Percentiles rank a stretch among this genome's conserved stretches.
Evolutionary conservation across 2,888 invertebrate genomes (phyloP).

Genomic region (Protophormia terraenovae): DNA sequence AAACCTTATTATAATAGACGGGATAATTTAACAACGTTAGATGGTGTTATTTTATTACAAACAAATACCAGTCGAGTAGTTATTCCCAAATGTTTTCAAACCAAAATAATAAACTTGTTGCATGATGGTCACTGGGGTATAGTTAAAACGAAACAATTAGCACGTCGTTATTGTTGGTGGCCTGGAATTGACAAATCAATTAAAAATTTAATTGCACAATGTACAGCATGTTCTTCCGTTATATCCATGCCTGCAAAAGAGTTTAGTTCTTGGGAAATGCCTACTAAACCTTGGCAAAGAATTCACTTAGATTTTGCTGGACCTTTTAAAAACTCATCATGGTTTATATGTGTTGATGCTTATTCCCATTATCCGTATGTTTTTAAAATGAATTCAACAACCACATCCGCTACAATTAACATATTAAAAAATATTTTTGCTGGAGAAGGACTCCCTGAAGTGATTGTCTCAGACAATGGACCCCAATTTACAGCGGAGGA

Average conservation of each 20-base stretch:
- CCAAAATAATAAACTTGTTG: neutral
- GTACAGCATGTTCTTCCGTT: neutral
- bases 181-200: too few relatives aligned
- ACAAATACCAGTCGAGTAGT: neutral
- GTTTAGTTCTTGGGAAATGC: neutral
- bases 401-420: neutral
- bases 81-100: neutral
- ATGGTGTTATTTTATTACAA: neutral
- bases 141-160: constrained; percentile 2
- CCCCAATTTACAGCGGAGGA: constrained; percentile 9
- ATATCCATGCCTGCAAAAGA: neutral
- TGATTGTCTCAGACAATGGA: constrained; percentile 16
- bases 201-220: neutral
- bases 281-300: neutral
- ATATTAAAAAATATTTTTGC: neutral
- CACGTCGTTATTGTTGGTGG: neutral
- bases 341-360: too few relatives aligned
- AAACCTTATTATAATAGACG: neutral
- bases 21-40: neutral
- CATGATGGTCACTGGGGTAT: neutral
- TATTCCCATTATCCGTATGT: too few relatives aligned
- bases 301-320: neutral
- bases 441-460: neutral
- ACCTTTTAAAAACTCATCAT: too few relatives aligned
- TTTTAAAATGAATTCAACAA: too few relatives aligned